Conservation (phyloP, 1,140 invertebrate genomes). For the Geopemphigus sp. region DNA sequence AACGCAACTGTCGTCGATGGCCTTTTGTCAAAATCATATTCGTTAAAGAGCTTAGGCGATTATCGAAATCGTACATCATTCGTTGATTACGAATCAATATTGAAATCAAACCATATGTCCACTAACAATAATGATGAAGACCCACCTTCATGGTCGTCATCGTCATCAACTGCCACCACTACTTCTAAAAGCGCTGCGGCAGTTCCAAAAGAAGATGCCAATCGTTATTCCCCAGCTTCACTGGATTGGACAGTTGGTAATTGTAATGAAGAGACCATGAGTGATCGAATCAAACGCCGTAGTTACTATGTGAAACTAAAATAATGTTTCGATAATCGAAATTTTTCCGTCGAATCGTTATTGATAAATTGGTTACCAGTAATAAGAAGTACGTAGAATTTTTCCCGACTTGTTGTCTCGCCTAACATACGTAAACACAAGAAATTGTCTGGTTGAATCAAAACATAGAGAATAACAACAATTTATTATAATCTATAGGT, state of each 20-base stretch:
- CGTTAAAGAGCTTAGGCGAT: constrained; percentile 8
- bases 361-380: constrained; percentile 26
- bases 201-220: neutral
- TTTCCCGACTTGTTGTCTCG: neutral
- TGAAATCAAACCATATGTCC: neutral
- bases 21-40: constrained; percentile 13
- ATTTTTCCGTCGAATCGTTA: neutral
- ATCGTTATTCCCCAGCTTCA: constrained; percentile 56
- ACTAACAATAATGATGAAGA: constrained; percentile 10
- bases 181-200: constrained; percentile 7
- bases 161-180: neutral
- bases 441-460: neutral
- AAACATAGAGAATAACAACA: constrained; percentile 27
- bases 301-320: constrained; percentile 67
- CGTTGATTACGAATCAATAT: neutral
- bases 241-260: constrained; percentile 8
- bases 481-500: constrained; percentile 19
- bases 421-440: neutral
- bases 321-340: neutral
- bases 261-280: constrained; percentile 66
- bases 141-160: neutral
- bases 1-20: neutral
- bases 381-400: neutral
- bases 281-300: constrained; percentile 80
- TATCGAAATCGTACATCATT: neutral